Base-by-base conservation (phyloP, 2,113 vertebrate species). In the Archocentrus centrarchus region DNA sequence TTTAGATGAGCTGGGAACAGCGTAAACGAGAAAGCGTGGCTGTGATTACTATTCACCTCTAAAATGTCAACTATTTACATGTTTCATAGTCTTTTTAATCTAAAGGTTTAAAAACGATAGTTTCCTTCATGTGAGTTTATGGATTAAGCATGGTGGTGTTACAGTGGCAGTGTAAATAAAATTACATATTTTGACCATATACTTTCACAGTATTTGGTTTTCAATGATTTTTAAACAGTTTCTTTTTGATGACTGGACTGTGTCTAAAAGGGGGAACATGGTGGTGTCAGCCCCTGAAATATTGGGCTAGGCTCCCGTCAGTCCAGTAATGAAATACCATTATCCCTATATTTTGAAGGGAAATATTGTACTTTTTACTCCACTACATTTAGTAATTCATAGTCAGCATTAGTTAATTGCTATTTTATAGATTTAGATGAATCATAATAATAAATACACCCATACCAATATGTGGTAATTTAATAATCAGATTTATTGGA, bases 251-350 rank as follows among this genome's bases (percentile, higher is more conserved):
- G 37, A 39, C 37, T 47, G 41, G 63, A 8, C n/a, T 47, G 7
- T 66, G 39, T 68, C 64, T 68, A 47, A 68, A 68, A 68, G 41
- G 22, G 63, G 41, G 15, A 47, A 68, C 64, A 11, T 68, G 64
- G 22, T 68, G 41, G 47, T 39, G 47, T 50, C 15, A 47, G 22
- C 41, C 41, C 41, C 41, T 68, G 41, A 50, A 17, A 50, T 68
- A 68, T 50, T 68, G 64, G 18, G 22, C 64, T 30, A 47, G 44
- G 5, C 44, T 47, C 6, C 14, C 17, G 47, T 50, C 47, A 50
- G 47, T 50, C 47, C 5, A 17, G 47, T 50, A 50, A 17, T 14
- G 15, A 4, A 50, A 50, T 50, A 50, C 6, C 17, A 50, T 50
- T 50, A 17, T 17, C 47, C 47, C 15, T 18, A 50, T 50, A 50